Base-by-base conservation (phyloP, 2,888 invertebrate species). In the Chalcis sispes region DNA sequence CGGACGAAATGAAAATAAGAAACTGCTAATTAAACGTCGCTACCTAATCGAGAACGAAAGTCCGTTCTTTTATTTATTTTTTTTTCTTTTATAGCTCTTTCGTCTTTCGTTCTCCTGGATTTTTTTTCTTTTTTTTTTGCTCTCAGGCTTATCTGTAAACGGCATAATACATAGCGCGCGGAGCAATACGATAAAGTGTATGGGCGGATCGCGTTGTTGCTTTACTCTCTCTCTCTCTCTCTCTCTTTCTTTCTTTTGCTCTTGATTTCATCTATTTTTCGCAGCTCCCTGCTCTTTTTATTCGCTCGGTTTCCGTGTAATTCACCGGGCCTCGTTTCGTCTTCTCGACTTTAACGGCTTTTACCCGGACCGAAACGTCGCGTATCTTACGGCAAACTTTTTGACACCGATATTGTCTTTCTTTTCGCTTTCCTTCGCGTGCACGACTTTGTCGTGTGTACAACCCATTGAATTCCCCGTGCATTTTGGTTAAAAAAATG, bases 381-480 rank as follows among this genome's bases (percentile, higher is more conserved):
- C n/a, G n/a, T n/a, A n/a, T n/a, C n/a, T n/a, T 42, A 15, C 42
- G 15, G 15, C 42, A 15, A 42, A 2, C 42, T 13, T 15, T 13
- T 82, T 83, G 81, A 82, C 83, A 81, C 61, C 42, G 52, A 40
- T 54, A 42, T 54, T 25, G 62, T 27, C 10, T 36, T 36, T 36
- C n/a, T n/a, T n/a, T 7, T 10, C 10, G 36, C 36, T 36, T 36
- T 36, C 36, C 10, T 7, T 7, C 36, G 4, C 36, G 4, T 36
- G 5, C 10, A 36, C 4, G 10, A 36, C 10, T 36, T 7, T 10
- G 4, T 36, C 5, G 36, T 7, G 10, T 36, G 36, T 36, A 7
- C 36, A 10, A 36, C 36, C 4, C 36, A 7, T 10, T 10, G 4
- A 36, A 7, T 36, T 36, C 10, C 25, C 13, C 52, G 50, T 40